Conservation (phyloP, 2,113 vertebrate genomes). For the Otolemur garnettii region DNA sequence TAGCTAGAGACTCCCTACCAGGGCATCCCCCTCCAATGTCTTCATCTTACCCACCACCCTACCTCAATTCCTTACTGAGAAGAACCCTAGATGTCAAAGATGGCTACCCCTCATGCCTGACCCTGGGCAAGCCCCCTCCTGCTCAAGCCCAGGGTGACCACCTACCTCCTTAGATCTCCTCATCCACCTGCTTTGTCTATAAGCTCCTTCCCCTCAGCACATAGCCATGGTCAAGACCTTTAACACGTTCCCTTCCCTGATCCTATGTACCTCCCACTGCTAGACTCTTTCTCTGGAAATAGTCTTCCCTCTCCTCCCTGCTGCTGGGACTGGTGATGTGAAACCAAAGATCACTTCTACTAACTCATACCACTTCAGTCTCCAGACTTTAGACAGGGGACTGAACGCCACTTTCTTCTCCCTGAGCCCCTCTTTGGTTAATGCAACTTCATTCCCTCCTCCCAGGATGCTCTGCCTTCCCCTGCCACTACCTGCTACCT, state of each 20-base stretch:
- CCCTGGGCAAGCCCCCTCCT: not conserved
- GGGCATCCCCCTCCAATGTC: not conserved
- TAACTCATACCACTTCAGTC: not conserved
- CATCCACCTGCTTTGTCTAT: not conserved
- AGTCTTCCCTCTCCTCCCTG: not conserved
- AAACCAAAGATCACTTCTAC: slow-evolving; percentile 40
- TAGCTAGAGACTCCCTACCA: not conserved
- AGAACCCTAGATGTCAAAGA: not conserved
- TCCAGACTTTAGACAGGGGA: not conserved
- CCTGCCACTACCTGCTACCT: not conserved
- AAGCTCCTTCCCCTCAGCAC: not conserved
- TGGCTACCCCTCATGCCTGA: not conserved
- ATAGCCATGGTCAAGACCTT: not conserved
- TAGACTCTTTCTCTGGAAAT: not conserved
- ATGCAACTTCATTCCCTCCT: not conserved
- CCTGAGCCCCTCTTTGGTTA: not conserved
- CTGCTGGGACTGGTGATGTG: not conserved
- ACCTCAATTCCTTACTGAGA: not conserved
- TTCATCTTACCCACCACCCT: not conserved
- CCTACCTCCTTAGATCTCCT: not conserved
- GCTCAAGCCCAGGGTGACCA: not conserved
- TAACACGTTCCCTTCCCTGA: not conserved
- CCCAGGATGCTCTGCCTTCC: not conserved
- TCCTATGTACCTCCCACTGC: not conserved
- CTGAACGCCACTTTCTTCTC: not conserved